Percentiles rank a stretch among this genome's conserved stretches.
These are phyloP conservation scores for Stomatorhinus walkeri DNA, from an alignment of 2,797 vertebrate species.

Conservation along the genomic window DNA sequence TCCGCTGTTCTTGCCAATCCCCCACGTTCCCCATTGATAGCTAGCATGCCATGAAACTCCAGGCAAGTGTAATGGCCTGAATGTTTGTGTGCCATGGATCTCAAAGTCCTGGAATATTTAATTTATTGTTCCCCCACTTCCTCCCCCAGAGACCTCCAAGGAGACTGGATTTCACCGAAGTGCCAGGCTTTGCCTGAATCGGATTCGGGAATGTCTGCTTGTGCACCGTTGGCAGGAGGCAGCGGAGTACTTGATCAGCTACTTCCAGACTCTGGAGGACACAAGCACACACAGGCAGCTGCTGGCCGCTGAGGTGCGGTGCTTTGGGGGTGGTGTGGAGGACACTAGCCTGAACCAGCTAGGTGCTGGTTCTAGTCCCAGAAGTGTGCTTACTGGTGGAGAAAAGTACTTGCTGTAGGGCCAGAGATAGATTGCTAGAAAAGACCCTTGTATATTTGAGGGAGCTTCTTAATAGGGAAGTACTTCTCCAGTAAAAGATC, in stretches of 20 bases:
- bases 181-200: slow-evolving; percentile 59
- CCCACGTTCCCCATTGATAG: neutral
- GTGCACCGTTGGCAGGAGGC: slow-evolving; percentile 76
- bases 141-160: slow-evolving; percentile 24
- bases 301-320: slow-evolving; percentile 59
- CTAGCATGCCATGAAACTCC: neutral
- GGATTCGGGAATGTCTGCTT: slow-evolving; percentile 70
- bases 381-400: neutral
- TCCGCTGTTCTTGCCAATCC: too few species aligned
- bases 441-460: neutral
- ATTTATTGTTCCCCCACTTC: neutral
- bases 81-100: neutral
- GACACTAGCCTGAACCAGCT: neutral
- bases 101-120: neutral
- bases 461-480: neutral
- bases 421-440: neutral
- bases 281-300: neutral
- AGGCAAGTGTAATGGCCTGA: neutral
- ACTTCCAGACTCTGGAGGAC: slow-evolving; percentile 67
- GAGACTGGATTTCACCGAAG: slow-evolving; percentile 59
- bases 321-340: neutral
- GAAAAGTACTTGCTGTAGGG: neutral
- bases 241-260: slow-evolving; percentile 67
- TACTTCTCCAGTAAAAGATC: neutral
- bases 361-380: neutral